Conservation (phyloP, 64 coral and sea anemone species). For the Porites australiensis region DNA sequence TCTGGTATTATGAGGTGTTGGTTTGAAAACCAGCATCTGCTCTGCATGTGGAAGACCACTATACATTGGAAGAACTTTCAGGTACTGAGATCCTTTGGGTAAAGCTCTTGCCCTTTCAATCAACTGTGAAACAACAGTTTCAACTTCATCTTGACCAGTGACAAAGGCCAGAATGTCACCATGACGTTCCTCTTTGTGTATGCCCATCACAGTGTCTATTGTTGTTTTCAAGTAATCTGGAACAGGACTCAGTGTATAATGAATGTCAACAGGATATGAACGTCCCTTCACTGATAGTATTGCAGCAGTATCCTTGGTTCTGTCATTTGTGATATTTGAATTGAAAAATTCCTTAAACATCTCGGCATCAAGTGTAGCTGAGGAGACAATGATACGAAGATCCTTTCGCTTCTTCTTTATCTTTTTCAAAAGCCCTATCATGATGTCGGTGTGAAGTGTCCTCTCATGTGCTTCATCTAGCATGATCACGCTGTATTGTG, state of each 20-base stretch:
- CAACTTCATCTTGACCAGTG: constrained; percentile 86
- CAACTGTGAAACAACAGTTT: constrained; percentile 50
- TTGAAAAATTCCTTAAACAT: constrained; percentile 99
- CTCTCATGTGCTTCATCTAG: constrained; percentile 98
- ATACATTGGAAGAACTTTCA: constrained; percentile 96
- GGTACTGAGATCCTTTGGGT: constrained; percentile 86
- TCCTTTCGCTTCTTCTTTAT: constrained; percentile 95
- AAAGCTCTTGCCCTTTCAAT: constrained; percentile 93
- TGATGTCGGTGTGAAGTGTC: constrained; percentile 95
- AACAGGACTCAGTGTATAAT: constrained; percentile 86
- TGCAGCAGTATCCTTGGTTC: constrained; percentile 91
- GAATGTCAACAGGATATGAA: constrained; percentile 88
- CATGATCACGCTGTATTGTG: constrained; percentile 96
- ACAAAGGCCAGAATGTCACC: constrained; percentile 96
- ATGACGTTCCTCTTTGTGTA: constrained; percentile 85
- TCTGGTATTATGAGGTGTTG: constrained; percentile 81
- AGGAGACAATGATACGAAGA: constrained; percentile 86
- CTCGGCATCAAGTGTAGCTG: constrained; percentile 96
- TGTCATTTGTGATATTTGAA: constrained; percentile 84
- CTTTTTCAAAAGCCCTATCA: constrained; percentile 95
- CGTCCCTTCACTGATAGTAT: constrained; percentile 96
- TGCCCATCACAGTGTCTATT: constrained; percentile 97
- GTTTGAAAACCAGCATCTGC: constrained; percentile 97
- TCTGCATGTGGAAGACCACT: constrained; percentile 95
- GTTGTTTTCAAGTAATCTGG: constrained; percentile 93